Evolutionary conservation across 2,888 invertebrate species (phyloP).

Genomic region (Drosophila nr. medialis): DNA sequence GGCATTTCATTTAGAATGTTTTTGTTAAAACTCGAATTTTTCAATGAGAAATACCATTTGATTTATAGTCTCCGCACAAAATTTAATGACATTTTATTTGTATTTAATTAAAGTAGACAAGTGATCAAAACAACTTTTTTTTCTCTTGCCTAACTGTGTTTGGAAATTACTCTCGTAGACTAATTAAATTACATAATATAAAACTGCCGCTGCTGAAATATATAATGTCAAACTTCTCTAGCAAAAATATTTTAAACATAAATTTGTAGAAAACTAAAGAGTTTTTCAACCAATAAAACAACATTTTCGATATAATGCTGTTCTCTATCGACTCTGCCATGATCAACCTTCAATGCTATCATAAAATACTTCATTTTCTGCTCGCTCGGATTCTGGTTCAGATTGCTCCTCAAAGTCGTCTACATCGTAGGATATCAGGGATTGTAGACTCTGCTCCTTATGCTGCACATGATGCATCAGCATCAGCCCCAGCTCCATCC

Average conservation of each 20-base stretch:
- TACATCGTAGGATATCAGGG: constrained; percentile 71
- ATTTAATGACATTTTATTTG: background rate
- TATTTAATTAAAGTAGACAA: background rate
- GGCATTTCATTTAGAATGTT: too few relatives aligned
- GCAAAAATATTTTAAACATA: background rate
- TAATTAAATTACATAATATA: constrained; percentile 36
- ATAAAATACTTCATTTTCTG: constrained; percentile 59
- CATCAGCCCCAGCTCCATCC: background rate
- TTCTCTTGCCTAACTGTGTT: constrained; percentile 24
- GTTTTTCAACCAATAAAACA: too few relatives aligned
- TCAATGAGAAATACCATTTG: too few relatives aligned
- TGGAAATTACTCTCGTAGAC: constrained; percentile 36
- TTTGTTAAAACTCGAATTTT: too few relatives aligned
- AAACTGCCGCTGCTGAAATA: constrained; percentile 14
- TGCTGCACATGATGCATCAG: constrained; percentile 73
- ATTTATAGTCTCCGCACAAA: too few relatives aligned
- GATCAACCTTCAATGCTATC: constrained; percentile 73
- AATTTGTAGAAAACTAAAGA: too few relatives aligned
- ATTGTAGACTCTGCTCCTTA: constrained; percentile 54
- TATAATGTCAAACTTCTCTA: background rate
- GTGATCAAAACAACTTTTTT: constrained; percentile 11
- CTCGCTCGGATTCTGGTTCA: constrained; percentile 27
- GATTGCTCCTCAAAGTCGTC: constrained; percentile 68
- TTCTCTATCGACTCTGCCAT: background rate
- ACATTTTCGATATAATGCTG: too few relatives aligned